phyloP scores from a whole-genome alignment of 1,140 invertebrate genomes.

The Phthorimaea operculella region DNA sequence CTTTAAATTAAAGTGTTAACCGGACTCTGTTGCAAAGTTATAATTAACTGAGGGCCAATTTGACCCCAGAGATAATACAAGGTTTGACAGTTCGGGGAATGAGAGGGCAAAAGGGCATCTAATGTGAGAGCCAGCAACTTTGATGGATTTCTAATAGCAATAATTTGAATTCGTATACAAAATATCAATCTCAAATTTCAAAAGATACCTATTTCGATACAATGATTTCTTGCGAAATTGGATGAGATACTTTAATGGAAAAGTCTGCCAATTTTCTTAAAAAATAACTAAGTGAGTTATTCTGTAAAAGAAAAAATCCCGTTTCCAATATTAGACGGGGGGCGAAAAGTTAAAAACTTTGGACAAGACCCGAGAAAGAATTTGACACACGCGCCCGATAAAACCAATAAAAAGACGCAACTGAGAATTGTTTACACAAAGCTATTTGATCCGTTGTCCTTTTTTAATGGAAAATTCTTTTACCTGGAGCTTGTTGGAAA shows the following conservation, averaged over 20 bases:
- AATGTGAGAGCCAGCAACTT: too few relatives aligned
- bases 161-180: too few relatives aligned
- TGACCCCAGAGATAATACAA: not conserved
- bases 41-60: not conserved
- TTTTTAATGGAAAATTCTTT: slow-evolving; percentile 55
- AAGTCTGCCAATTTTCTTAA: too few relatives aligned
- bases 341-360: not conserved
- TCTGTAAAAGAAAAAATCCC: too few relatives aligned
- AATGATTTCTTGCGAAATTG: too few relatives aligned
- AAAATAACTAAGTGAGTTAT: too few relatives aligned
- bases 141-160: too few relatives aligned
- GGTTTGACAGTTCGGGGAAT: not conserved
- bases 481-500: slow-evolving; percentile 32
- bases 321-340: not conserved
- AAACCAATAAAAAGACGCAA: slow-evolving; percentile 37
- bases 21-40: not conserved
- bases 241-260: too few relatives aligned
- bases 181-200: too few relatives aligned
- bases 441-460: slow-evolving; percentile 44
- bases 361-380: slow-evolving; percentile 16
- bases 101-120: not conserved
- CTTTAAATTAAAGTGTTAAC: not conserved
- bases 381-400: slow-evolving; percentile 27
- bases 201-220: too few relatives aligned
- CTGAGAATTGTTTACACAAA: slow-evolving; percentile 31